phyloP scores from a whole-genome alignment of 2,797 vertebrate genomes.

The Coendou prehensilis region DNA sequence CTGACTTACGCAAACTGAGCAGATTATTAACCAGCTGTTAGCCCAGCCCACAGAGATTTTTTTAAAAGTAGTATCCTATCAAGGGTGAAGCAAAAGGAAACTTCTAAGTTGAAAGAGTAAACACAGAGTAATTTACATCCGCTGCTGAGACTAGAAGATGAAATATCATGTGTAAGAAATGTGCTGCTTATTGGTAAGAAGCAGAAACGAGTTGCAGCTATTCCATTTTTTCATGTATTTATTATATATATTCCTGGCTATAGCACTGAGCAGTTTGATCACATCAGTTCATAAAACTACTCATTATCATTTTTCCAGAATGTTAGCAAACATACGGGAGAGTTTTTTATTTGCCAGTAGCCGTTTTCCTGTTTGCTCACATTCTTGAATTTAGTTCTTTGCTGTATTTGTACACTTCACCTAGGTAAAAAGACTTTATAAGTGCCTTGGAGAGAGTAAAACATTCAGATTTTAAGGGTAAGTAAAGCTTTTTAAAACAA shows the following conservation, averaged over 20 bases:
- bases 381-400: constrained; percentile 37
- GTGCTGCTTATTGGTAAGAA: not conserved
- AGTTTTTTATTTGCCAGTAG: not conserved
- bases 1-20: not conserved
- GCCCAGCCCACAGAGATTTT: not conserved
- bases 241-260: not conserved
- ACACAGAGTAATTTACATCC: constrained; percentile 8
- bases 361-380: constrained; percentile 31
- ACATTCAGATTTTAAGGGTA: constrained; percentile 41
- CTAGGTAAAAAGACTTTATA: not conserved
- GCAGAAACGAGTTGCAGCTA: not conserved
- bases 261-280: not conserved
- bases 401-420: not conserved
- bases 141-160: not conserved
- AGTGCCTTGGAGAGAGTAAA: not conserved
- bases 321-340: not conserved
- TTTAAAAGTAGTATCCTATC: constrained; percentile 3
- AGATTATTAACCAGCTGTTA: constrained; percentile 51
- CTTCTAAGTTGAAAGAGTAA: constrained; percentile 41
- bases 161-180: not conserved
- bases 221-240: constrained; percentile 12
- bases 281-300: not conserved
- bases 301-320: constrained; percentile 50
- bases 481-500: constrained; percentile 2
- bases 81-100: constrained; percentile 45